Evolutionary conservation across 2,888 invertebrate species (phyloP), one percentile per base, ranked within the genome.

Genomic region (Drosophila diplacantha): DNA sequence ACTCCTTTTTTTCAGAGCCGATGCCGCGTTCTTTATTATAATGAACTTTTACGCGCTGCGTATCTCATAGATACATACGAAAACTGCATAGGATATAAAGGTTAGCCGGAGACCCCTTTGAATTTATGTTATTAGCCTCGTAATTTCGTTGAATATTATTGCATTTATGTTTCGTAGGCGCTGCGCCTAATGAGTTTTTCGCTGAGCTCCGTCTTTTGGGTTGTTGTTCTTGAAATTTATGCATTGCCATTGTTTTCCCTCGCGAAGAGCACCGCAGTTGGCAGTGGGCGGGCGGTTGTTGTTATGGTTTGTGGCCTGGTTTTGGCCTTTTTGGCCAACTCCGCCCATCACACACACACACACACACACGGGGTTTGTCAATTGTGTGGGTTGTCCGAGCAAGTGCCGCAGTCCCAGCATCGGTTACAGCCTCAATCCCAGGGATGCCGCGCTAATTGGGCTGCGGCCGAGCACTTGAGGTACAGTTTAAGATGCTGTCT

Each of bases 71-170:
- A 18, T 22, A 39, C 29, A 44, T 44, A 44, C 8, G 46, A 59
- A 69, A 64, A 62, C 60, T 56, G 62, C 68, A 62, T 31, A 3
- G 14, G 44, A 18, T 29, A 44, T 68, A 64, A 69, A 73, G 73
- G 75, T 73, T 69, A 64, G 53, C 35, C 8, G 16, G n/a, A 12
- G 44, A 44, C 46, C 41, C 14, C 14, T 1, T 63, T 59, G 60
- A 78, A 78, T 78, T 78, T 81, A 78, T 78, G 78, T 78, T 78
- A 78, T 78, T 78, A 72, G 81, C 62, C 69, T 78, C 78, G 81
- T 81, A 78, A 78, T 78, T 78, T 66, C 66, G 53, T 46, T 68
- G 75, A 68, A 78, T 78, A 78, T 78, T 78, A 74, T 78, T 78
- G 79, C 81, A 74, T 75, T 75, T 68, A 71, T 71, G 74, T 67